Evolutionary conservation across 2,888 invertebrate genomes (phyloP), one percentile per base, ranked within the genome.

Genomic region (Omphaloscelis lunosa): DNA sequence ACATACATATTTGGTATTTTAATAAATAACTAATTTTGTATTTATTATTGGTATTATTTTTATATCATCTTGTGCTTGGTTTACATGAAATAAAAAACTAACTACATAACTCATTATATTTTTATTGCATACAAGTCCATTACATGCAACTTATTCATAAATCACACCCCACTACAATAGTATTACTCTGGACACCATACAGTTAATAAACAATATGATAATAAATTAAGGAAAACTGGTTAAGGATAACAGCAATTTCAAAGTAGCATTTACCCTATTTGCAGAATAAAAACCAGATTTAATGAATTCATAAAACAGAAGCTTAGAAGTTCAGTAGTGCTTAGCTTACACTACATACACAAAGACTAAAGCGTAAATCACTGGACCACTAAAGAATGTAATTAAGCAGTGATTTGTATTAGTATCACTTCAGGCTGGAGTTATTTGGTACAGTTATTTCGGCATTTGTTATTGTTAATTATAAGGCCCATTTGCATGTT

Each of bases 21-120:
- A 80, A 85, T 81, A 85, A 85, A 87, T 75, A 82, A 77, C 65
- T 83, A 80, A 81, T 79, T 88, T 88, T 84, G 79, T 84, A 86
- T 76, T 48, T 34, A 39, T 27, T 70, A 8, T 15, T 79, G 39
- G 61, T 73, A 75, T 81, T 61, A 34, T 51, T 74, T 69, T 15
- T 27, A 51, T 51, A 23, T 48, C 39, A 29, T 15, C 9, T 73
- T 53, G 15, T 34, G 29, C 11, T 27, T 1, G 15, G 9, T 51
- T 76, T 41, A 1, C 8, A 12, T 17, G 11, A 23, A 51, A 51
- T 41, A 15, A 72, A 65, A 51, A 41, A 58, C 6, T 0, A 56
- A 39, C 12, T 17, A 59, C 7, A 17, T 34, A 53, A 34, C 27
- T 51, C 27, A 56, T 34, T 23, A 15, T 0, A 9, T 27, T 53